These are phyloP conservation scores for Myoxocephalus aenaeus DNA, from an alignment of 2,797 vertebrate species.

Conservation along the genomic window DNA sequence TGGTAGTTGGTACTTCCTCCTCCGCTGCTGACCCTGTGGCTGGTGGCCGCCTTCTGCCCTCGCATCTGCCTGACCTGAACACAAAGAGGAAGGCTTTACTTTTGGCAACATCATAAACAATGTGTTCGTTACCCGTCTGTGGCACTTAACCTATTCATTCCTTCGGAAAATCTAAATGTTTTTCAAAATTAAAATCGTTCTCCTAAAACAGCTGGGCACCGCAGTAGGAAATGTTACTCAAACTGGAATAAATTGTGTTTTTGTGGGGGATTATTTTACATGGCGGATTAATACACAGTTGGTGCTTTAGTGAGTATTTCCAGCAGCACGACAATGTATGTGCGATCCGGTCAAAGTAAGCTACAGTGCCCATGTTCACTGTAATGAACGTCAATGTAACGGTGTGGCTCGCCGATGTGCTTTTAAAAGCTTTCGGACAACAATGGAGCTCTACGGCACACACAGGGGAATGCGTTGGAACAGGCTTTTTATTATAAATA, in stretches of 20 bases:
- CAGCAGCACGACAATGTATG: not conserved
- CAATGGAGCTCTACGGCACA: not conserved
- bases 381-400: not conserved
- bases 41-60: conserved; percentile 85
- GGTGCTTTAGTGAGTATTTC: not conserved
- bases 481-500: not conserved
- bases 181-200: not conserved
- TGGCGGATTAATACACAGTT: not conserved
- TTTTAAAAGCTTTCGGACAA: not conserved
- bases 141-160: not conserved
- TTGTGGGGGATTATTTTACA: not conserved
- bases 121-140: not conserved
- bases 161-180: not conserved
- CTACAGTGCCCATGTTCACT: not conserved
- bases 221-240: not conserved
- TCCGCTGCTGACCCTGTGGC: conserved; percentile 75
- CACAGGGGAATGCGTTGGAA: not conserved
- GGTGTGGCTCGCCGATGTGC: not conserved
- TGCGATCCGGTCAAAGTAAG: not conserved
- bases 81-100: conserved; percentile 11
- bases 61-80: conserved; percentile 89
- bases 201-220: not conserved
- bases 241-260: not conserved
- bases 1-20: conserved; percentile 80
- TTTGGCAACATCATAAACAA: not conserved